phyloP scores from a whole-genome alignment of 2,797 vertebrate species.

The Anomalospiza imberbis region DNA sequence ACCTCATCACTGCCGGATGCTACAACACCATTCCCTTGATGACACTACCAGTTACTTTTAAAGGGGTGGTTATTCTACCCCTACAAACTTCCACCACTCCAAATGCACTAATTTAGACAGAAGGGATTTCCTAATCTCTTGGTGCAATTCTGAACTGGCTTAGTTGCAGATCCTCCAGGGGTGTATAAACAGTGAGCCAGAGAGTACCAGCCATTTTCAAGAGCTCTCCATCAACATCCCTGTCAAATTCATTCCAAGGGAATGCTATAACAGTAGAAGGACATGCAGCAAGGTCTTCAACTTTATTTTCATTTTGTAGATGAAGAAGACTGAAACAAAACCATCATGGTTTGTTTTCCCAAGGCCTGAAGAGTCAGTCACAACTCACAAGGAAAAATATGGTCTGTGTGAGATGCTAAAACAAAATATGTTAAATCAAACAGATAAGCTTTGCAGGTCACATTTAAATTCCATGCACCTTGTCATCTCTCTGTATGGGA shows the following conservation, averaged over 20 bases:
- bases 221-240: not conserved
- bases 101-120: not conserved
- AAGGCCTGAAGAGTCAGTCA: not conserved
- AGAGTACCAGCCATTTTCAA: not conserved
- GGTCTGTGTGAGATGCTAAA: not conserved
- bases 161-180: not conserved
- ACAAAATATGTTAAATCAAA: not conserved
- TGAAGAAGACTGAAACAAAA: not conserved
- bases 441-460: accelerated
- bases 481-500: not conserved
- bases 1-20: not conserved
- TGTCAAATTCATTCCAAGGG: not conserved
- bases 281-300: not conserved
- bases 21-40: not conserved
- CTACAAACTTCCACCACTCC: not conserved
- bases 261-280: not conserved
- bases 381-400: not conserved
- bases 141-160: not conserved
- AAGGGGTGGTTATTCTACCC: not conserved
- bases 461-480: not conserved
- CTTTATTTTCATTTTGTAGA: not conserved
- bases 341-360: accelerated
- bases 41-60: not conserved
- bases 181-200: not conserved
- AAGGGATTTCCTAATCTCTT: not conserved